A percentile compares a stretch with the other conserved stretches of the same genome.
Conservation (phyloP, 2,797 vertebrate genomes). For the Numenius phaeopus region DNA sequence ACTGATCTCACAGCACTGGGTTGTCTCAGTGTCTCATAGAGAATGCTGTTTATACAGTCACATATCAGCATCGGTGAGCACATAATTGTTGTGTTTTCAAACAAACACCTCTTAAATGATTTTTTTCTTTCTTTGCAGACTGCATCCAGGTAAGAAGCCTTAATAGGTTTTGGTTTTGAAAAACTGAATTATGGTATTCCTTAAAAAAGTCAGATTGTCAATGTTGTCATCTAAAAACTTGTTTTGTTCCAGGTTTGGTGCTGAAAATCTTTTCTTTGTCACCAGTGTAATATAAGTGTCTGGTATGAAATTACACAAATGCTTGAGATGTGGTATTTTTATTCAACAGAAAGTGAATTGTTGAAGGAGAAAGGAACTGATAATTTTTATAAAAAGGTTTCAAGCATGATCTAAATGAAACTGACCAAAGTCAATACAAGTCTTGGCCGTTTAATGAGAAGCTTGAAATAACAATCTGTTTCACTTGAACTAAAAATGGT, state of each 20-base stretch:
- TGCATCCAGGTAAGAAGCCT: background rate
- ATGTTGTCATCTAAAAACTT: background rate
- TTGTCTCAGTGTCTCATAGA: background rate
- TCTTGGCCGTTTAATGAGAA: background rate
- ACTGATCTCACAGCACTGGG: background rate
- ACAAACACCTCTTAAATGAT: background rate
- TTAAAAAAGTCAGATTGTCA: background rate
- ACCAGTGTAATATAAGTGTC: background rate
- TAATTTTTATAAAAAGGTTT: background rate
- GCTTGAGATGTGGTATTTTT: background rate
- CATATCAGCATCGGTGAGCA: background rate
- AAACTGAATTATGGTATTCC: background rate
- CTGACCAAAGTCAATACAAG: background rate
- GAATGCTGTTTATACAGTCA: background rate
- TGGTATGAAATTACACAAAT: background rate
- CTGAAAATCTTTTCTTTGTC: background rate
- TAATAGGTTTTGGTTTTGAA: background rate
- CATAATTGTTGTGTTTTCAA: background rate
- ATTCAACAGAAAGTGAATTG: background rate
- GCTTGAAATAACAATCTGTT: background rate
- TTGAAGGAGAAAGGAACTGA: background rate
- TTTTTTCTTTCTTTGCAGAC: background rate
- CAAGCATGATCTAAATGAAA: background rate
- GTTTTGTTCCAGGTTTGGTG: background rate
- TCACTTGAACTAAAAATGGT: background rate